Conservation (phyloP, 2,797 vertebrate genomes). For the Lateolabrax maculatus region DNA sequence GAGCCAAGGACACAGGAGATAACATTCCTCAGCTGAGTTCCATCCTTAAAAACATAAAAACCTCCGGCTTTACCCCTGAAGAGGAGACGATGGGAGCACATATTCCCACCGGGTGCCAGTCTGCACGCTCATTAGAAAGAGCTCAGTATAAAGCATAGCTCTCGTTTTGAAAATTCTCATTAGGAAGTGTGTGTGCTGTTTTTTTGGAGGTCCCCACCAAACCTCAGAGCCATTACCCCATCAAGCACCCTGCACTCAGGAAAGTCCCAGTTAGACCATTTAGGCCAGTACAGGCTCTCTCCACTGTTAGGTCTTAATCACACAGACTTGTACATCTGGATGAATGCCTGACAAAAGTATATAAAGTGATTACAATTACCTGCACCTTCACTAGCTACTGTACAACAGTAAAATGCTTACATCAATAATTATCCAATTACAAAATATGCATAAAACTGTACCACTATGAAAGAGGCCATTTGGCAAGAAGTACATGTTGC, state of each 20-base stretch:
- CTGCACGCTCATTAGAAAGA: conserved; percentile 21
- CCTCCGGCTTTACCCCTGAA: background rate
- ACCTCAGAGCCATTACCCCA: conserved; percentile 4
- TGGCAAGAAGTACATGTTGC: too few species aligned
- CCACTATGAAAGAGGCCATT: too few species aligned
- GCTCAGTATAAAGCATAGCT: background rate
- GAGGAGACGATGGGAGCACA: conserved; percentile 1
- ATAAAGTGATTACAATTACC: too few species aligned
- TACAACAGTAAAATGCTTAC: too few species aligned
- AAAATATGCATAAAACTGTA: too few species aligned
- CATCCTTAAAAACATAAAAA: conserved; percentile 16
- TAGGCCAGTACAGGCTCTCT: background rate
- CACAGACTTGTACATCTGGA: background rate
- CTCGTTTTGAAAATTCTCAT: background rate
- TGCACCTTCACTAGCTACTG: too few species aligned
- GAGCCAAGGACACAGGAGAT: background rate
- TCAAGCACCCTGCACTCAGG: background rate
- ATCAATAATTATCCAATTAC: too few species aligned
- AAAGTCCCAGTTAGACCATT: background rate
- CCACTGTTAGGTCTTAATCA: background rate
- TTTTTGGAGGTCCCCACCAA: background rate
- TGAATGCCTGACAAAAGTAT: too few species aligned
- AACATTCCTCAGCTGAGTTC: background rate
- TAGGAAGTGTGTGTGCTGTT: conserved; percentile 15
- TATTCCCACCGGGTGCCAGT: conserved; percentile 10